These are phyloP conservation scores for Microcebus tavaratra DNA, from an alignment of 2,113 vertebrate genomes.

Conservation along the genomic window DNA sequence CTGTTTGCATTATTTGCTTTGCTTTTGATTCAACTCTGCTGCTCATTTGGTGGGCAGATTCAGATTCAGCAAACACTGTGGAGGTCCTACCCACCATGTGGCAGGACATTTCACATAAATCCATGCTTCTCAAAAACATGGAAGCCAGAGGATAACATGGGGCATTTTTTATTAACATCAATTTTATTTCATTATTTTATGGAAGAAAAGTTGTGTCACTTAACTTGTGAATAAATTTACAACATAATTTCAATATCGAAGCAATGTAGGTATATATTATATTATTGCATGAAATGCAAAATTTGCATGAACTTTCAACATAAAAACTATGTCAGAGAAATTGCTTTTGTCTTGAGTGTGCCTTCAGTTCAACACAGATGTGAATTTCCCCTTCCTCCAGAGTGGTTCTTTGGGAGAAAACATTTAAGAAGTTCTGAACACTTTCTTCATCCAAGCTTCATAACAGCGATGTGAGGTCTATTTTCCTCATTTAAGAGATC, in stretches of 20 bases:
- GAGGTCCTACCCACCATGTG: not conserved
- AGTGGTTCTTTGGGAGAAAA: not conserved
- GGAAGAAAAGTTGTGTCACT: not conserved
- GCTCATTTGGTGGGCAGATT: not conserved
- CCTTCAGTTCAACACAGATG: not conserved
- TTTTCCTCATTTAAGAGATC: not conserved
- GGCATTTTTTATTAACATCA: not conserved
- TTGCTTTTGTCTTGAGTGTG: constrained; percentile 13
- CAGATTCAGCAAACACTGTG: not conserved
- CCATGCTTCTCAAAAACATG: not conserved
- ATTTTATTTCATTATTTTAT: constrained; percentile 12
- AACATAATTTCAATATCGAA: not conserved
- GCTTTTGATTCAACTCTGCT: not conserved
- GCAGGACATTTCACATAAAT: not conserved
- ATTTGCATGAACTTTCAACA: constrained; percentile 9
- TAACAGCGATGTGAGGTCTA: not conserved
- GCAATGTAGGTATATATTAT: not conserved
- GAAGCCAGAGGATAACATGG: not conserved
- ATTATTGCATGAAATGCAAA: not conserved
- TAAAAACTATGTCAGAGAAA: not conserved
- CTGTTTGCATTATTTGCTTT: not conserved
- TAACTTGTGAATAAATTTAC: constrained; percentile 2
- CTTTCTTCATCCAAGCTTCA: not conserved
- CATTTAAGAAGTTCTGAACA: not conserved
- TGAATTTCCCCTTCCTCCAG: not conserved